Base-by-base conservation (phyloP, 2,797 vertebrate species). In the Cyclopterus lumpus region DNA sequence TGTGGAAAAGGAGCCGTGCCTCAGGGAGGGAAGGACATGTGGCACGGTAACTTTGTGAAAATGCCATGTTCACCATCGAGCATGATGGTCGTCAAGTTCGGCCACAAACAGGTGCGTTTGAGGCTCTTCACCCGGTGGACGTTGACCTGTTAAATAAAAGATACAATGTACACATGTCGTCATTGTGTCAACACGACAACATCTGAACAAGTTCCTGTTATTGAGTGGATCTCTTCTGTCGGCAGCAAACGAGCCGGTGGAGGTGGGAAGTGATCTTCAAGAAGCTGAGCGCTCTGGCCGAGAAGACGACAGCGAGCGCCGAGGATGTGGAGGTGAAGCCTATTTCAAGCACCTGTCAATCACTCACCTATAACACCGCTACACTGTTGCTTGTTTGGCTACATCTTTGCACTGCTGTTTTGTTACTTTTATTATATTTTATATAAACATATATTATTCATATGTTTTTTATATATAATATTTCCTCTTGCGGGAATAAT, bases 31-130 rank as follows among this genome's bases (percentile, higher is more conserved):
- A 18, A 0, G 1, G 74, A 82, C 1, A 0, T 60, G 2, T 95
- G 93, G 94, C 1, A 32, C 4, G 38, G 24, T 0, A 0, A 22
- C 36, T 71, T 79, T 36, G 94, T 95, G 71, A 95, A 93, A 82
- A 82, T 95, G 90, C 93, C 94, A 0, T 77, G n/a, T 63, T 55
- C 78, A 2, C 44, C 4, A 0, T 6, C 20, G 0, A 89, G 72
- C 55, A 0, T n/a, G 2, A 61, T 4, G 0, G 0, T 3, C 0
- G 0, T 1, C 1, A 72, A 68, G 40, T 1, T 32, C 3, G 15
- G 14, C 54, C 0, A 26, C 0, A 0, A 1, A 0, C 48, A 6
- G 67, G 77, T 78, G 42, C 1, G 62, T 72, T 11, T 22, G 26
- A 66, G 4, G 2, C 2, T 16, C 0, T 30, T 42, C 0, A 38